A percentile compares a stretch with the other conserved stretches of the same genome.
Evolutionary conservation across 2,888 invertebrate genomes (phyloP).

Genomic region (Drosophila cyrtoloma): DNA sequence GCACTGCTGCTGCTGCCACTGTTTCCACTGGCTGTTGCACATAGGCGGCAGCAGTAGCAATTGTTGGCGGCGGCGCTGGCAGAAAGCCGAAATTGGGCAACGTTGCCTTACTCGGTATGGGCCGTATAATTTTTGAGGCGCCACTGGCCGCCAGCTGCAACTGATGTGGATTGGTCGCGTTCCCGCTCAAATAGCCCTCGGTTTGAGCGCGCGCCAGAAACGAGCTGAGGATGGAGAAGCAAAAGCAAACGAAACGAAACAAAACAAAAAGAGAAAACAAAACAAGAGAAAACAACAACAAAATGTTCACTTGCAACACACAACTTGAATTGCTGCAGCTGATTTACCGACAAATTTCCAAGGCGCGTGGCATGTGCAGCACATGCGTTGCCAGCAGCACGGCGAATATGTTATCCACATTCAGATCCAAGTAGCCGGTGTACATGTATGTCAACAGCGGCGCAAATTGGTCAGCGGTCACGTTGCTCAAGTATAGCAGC

Average conservation of each 20-base stretch:
- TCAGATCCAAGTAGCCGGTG: slow-evolving; percentile 90
- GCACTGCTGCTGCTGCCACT: background rate
- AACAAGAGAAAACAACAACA: background rate
- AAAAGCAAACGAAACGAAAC: background rate
- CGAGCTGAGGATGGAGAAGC: slow-evolving; percentile 83
- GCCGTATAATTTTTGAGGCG: slow-evolving; percentile 86
- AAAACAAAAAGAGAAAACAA: background rate
- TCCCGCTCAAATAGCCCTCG: slow-evolving; percentile 81
- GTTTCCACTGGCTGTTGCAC: slow-evolving; percentile 16
- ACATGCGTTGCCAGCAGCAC: slow-evolving; percentile 90
- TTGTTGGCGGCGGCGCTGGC: slow-evolving; percentile 59
- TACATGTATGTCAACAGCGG: slow-evolving; percentile 91
- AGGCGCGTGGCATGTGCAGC: slow-evolving; percentile 90
- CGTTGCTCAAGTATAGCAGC: slow-evolving; percentile 86
- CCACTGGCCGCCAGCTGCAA: slow-evolving; percentile 29
- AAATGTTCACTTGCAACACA: background rate
- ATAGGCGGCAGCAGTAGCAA: slow-evolving; percentile 13
- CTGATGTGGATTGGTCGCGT: slow-evolving; percentile 41
- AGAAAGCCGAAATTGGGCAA: slow-evolving; percentile 83
- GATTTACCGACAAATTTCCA: slow-evolving; percentile 88
- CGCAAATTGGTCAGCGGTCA: slow-evolving; percentile 88
- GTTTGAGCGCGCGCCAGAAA: slow-evolving; percentile 87
- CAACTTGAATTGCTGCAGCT: background rate
- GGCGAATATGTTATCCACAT: slow-evolving; percentile 90
- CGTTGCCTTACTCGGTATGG: slow-evolving; percentile 86